These are phyloP conservation scores for Nyctibius bracteatus DNA, from an alignment of 2,113 vertebrate species.

Conservation along the genomic window DNA sequence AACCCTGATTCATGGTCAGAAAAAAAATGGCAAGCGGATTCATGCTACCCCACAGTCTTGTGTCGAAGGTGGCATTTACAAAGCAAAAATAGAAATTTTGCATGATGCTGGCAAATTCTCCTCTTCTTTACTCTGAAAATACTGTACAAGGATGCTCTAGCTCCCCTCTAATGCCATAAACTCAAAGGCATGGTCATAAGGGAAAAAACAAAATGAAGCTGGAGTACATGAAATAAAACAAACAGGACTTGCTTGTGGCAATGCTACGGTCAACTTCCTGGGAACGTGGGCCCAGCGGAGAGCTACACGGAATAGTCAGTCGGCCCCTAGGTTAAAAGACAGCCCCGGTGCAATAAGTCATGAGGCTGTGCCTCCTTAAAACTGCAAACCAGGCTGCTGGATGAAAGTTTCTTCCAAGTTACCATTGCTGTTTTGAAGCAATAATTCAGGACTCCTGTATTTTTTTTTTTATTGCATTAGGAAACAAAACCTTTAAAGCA, in stretches of 20 bases:
- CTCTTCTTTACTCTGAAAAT: not conserved
- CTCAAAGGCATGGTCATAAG: conserved; percentile 53
- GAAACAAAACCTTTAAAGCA: conserved; percentile 85
- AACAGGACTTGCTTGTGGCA: conserved; percentile 16
- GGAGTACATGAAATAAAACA: not conserved
- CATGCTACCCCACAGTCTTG: conserved; percentile 20
- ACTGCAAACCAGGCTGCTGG: not conserved
- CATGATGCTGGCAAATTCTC: conserved; percentile 20
- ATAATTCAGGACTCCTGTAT: conserved; percentile 74
- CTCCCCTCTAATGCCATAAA: conserved; percentile 30
- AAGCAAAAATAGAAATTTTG: conserved; percentile 32
- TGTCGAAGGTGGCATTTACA: not conserved
- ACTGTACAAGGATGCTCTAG: conserved; percentile 18
- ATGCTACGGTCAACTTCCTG: conserved; percentile 37
- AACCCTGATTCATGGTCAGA: not conserved
- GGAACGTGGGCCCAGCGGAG: not conserved
- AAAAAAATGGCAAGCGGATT: conserved; percentile 22
- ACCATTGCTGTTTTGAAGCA: conserved; percentile 39
- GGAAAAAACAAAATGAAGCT: conserved; percentile 24
- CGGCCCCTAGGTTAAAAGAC: not conserved
- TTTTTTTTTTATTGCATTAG: conserved; percentile 88
- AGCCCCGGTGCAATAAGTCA: not conserved
- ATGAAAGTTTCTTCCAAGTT: conserved; percentile 13
- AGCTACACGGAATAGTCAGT: not conserved
- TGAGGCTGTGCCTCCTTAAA: not conserved